Evolutionary conservation across 2,113 vertebrate genomes (phyloP).

Genomic region (Cariama cristata): DNA sequence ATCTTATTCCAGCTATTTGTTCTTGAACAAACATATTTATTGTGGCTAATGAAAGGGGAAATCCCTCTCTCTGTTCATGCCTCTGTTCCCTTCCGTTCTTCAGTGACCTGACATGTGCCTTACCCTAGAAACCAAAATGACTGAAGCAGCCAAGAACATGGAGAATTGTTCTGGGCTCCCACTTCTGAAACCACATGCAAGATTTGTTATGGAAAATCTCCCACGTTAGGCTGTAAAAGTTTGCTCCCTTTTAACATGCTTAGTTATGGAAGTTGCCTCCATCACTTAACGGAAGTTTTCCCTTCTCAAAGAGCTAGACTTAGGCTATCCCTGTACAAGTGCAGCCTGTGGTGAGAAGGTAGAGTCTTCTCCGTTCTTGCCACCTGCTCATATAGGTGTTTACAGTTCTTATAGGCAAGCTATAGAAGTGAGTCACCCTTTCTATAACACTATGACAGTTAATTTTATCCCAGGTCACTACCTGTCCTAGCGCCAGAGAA

Average conservation of each 20-base stretch:
- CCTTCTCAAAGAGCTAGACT: neutral
- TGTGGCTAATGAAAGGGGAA: constrained; percentile 10
- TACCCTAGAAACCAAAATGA: neutral
- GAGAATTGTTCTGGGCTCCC: neutral
- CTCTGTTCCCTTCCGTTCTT: neutral
- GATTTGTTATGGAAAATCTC: neutral
- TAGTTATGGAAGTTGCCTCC: neutral
- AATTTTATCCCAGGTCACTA: neutral
- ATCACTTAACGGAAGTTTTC: neutral
- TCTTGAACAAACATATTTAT: constrained; percentile 24
- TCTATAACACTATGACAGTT: neutral
- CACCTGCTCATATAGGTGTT: neutral
- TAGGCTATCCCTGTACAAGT: neutral
- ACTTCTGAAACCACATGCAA: neutral
- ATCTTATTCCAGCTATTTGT: neutral
- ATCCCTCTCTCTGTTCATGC: neutral
- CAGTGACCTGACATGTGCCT: neutral
- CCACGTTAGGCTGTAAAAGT: neutral
- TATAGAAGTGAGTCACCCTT: neutral
- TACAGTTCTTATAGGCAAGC: neutral
- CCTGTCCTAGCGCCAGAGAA: neutral
- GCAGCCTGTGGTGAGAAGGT: neutral
- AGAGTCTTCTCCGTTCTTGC: neutral
- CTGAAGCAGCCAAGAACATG: neutral
- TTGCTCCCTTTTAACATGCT: neutral